Conservation (phyloP, 2,797 vertebrate species). For the Enteromius afrohamiltoni region DNA sequence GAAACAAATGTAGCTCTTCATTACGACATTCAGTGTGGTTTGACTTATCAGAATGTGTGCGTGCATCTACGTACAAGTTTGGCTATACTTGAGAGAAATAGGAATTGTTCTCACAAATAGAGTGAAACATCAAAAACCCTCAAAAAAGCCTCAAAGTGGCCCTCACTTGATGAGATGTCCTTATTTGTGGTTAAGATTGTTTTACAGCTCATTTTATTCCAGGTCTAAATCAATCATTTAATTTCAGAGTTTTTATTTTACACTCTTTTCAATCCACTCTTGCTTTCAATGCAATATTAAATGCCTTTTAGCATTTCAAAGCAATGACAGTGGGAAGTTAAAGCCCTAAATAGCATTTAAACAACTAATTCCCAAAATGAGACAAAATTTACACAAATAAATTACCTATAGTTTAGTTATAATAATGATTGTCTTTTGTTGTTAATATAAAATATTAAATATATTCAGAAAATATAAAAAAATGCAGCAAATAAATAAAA, state of each 20-base stretch:
- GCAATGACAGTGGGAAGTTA: not conserved
- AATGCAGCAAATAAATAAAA: not conserved
- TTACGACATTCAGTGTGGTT: not conserved
- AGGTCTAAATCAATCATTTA: not conserved
- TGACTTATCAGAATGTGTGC: conserved; percentile 1
- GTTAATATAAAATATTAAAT: not conserved
- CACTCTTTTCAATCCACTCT: not conserved
- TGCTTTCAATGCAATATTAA: not conserved
- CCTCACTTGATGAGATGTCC: not conserved
- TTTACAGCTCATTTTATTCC: not conserved
- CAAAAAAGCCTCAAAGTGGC: not conserved
- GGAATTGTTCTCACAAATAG: not conserved
- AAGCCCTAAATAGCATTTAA: not conserved
- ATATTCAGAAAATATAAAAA: not conserved
- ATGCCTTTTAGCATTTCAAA: not conserved
- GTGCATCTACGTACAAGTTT: not conserved
- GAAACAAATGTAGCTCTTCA: conserved; percentile 7
- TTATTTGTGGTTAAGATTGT: not conserved
- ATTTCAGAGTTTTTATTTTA: not conserved
- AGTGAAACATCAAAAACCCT: not conserved
- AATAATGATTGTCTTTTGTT: not conserved
- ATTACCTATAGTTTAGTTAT: not conserved
- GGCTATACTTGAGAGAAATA: not conserved
- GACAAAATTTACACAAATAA: not conserved
- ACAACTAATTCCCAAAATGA: not conserved